These are phyloP conservation scores for Planococcus citri DNA, from an alignment of 1,140 invertebrate genomes.

Conservation along the genomic window DNA sequence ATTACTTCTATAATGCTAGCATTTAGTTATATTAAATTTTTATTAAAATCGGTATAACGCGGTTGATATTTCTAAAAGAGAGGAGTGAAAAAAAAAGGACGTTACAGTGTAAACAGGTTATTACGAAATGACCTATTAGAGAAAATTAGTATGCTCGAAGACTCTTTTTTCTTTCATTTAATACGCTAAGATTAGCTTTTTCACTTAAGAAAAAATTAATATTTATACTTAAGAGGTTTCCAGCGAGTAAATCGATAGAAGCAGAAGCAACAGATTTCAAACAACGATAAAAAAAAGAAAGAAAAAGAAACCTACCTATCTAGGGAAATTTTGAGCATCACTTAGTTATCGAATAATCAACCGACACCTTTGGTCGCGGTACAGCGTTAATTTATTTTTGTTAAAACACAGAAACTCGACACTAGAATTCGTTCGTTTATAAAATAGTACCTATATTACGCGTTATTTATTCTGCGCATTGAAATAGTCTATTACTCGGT, in stretches of 20 bases:
- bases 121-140: background rate
- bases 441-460: background rate
- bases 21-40: no score
- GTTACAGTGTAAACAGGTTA: background rate
- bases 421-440: background rate
- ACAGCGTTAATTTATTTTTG: constrained; percentile 1
- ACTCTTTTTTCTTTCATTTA: background rate
- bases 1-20: no score
- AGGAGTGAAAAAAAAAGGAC: no score
- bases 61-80: background rate
- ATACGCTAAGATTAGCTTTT: background rate
- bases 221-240: background rate
- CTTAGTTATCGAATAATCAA: background rate
- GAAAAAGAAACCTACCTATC: background rate
- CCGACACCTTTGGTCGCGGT: background rate
- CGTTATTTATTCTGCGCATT: constrained; percentile 3
- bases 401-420: background rate
- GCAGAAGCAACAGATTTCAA: background rate
- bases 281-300: no score
- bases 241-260: background rate
- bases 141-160: background rate
- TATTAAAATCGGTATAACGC: no score
- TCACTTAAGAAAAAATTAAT: constrained; percentile 5
- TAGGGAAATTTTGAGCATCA: background rate
- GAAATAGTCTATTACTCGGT: background rate